Base-by-base conservation (phyloP, 2,888 invertebrate species). In the Sarcophaga carnaria region DNA sequence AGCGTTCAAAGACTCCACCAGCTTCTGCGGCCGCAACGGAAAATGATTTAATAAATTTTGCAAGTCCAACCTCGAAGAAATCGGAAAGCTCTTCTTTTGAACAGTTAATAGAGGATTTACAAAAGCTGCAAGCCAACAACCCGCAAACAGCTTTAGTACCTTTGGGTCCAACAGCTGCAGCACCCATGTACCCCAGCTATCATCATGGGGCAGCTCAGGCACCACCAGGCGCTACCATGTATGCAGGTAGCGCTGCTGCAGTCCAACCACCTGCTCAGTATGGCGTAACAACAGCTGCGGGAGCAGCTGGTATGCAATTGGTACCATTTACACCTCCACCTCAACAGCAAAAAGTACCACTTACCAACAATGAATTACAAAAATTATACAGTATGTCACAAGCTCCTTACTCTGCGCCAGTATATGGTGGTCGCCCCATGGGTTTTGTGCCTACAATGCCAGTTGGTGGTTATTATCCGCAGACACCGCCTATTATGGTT, bases 1-100 rank as follows among this genome's bases (percentile, higher is more conserved):
- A 90, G 49, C 90, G 92, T 17, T 89, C 92, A 0, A 88, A 88
- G 4, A 92, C 92, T 3, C 92, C 92, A 17, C 90, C 91, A 0
- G 86, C 92, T 0, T 17, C 74, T 14, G 27, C 63, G 6, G 81
- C 88, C 5, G 47, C 75, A 12, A 64, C 88, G 1, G 93, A 94
- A 45, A 95, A 94, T 84, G 96, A 96, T 93, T 93, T 96, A 88
- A 96, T 96, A 89, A 96, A 96, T 17, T 96, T 96, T 91, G 90
- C 95, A 25, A 96, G 96, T 92, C 96, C 96, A 25, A 95, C 95
- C 6, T 88, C 90, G n/a, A 92, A 90, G 70, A 91, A 88, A 93
- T 94, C 82, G 93, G 94, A 90, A 93, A 94, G 94, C 92, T 94
- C 94, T 12, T 94, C 94, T 76, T 94, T 95, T 89, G 95, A 95